Percentiles rank a stretch among this genome's conserved stretches.
These are phyloP conservation scores for Rhagoletis zephyria DNA, from an alignment of 1,140 invertebrate genomes.

Conservation along the genomic window DNA sequence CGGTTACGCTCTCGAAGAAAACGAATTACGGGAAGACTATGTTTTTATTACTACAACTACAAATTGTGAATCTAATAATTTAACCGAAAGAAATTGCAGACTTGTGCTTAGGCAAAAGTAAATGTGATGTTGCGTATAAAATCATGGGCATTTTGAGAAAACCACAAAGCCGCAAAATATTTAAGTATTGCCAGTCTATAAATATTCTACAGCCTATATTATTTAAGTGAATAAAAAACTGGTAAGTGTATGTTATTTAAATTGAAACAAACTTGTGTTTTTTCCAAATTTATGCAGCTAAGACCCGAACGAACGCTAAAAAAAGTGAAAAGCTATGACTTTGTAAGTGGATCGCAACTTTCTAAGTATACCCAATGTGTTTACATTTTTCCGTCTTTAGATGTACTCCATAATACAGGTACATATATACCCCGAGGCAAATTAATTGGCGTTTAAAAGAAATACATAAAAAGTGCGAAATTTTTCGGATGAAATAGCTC, in stretches of 20 bases:
- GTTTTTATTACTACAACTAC: too few relatives aligned
- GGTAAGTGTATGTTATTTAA: not conserved
- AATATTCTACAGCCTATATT: not conserved
- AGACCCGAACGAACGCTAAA: too few relatives aligned
- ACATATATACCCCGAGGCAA: too few relatives aligned
- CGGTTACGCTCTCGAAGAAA: not conserved
- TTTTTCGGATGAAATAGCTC: too few relatives aligned
- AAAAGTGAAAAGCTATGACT: too few relatives aligned
- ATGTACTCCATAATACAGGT: too few relatives aligned
- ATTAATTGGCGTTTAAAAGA: too few relatives aligned
- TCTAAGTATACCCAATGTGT: not conserved
- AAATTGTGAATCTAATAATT: not conserved
- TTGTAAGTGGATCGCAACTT: not conserved
- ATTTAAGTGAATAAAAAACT: not conserved
- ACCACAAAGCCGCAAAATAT: not conserved
- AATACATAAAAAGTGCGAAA: too few relatives aligned
- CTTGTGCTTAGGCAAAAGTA: not conserved
- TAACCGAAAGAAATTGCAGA: not conserved
- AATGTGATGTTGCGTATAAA: not conserved
- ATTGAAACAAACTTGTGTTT: not conserved
- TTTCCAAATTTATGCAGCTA: not conserved
- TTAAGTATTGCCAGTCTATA: not conserved
- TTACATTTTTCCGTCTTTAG: not conserved
- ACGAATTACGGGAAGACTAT: too few relatives aligned
- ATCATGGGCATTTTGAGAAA: not conserved